Base-by-base conservation (phyloP, 2,113 vertebrate genomes). In the Ceyx melanurus region DNA sequence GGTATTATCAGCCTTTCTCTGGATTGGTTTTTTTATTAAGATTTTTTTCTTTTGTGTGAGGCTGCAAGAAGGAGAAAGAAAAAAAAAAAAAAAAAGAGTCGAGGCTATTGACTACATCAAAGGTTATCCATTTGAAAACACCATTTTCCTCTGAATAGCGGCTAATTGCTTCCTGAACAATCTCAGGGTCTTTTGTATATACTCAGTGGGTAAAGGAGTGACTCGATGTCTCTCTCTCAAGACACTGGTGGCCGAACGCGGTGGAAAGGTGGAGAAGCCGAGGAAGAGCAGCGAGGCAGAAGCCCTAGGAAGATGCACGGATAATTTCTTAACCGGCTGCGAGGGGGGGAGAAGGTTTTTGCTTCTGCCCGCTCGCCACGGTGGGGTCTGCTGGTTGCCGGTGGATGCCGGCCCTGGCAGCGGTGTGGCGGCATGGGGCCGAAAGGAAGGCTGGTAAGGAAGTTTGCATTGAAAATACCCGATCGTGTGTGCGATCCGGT, bases 51-150 rank as follows among this genome's bases (percentile, higher is more conserved):
- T 95, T 90, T 88, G 80, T 81, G 68, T 60, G 89, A 1, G 53
- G 22, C 86, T 67, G 48, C 54, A 62, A 87, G 53, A 62, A 87
- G 53, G 35, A 78, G 56, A 80, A 33, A 58, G 62, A 45, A 56
- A 31, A 20, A 72, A 25, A 13, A 5, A 19, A 19, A 68, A 90
- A 76, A 88, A 81, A 33, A 85, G 86, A 95, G 89, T 92, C 12
- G 81, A 92, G 83, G 90, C 94, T 95, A 91, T 96, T 97, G 96
- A 95, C 89, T 96, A 95, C 97, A 97, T 88, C 89, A 97, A 82
- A 97, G 97, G 97, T 97, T 97, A 96, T 97, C 95, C 86, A 92
- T 97, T 89, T 96, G 84, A 96, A 97, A 96, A 97, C 93, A 97
- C 93, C 64, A 66, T 97, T 97, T 97, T 96, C 92, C 94, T 90